phyloP scores from a whole-genome alignment of 2,113 vertebrate genomes.

The Lasiurus borealis region DNA sequence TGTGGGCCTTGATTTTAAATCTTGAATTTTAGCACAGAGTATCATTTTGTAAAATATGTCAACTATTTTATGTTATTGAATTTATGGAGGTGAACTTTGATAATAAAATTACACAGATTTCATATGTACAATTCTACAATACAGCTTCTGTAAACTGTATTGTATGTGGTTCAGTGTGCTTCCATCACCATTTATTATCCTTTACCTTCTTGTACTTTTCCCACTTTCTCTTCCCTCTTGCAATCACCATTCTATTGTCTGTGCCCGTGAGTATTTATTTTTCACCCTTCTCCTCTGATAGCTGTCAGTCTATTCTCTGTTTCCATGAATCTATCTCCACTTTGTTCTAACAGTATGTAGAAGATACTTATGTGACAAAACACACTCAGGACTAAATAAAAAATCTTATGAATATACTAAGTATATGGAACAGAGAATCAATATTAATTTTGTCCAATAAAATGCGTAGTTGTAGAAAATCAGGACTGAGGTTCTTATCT shows the following conservation, averaged over 20 bases:
- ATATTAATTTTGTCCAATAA: background rate
- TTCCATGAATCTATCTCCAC: background rate
- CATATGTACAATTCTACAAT: background rate
- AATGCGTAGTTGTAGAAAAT: background rate
- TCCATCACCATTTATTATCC: background rate
- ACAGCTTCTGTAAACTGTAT: background rate
- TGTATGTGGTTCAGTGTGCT: background rate
- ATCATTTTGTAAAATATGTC: constrained; percentile 22
- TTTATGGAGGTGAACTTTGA: background rate
- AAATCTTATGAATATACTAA: background rate
- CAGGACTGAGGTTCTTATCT: background rate
- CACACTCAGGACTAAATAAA: background rate
- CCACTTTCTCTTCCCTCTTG: background rate
- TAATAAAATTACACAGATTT: background rate
- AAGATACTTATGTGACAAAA: background rate
- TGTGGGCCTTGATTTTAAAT: background rate
- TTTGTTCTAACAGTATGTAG: background rate
- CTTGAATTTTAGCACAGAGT: background rate
- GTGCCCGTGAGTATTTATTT: background rate
- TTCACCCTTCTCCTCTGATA: background rate
- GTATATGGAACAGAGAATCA: background rate
- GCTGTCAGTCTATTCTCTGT: background rate
- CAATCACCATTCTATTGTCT: background rate
- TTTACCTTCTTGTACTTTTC: background rate
- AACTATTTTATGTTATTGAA: background rate